A percentile compares a stretch with the other conserved stretches of the same genome.
Evolutionary conservation across 2,797 vertebrate species (phyloP).

Genomic region (Eidolon dupreanum): DNA sequence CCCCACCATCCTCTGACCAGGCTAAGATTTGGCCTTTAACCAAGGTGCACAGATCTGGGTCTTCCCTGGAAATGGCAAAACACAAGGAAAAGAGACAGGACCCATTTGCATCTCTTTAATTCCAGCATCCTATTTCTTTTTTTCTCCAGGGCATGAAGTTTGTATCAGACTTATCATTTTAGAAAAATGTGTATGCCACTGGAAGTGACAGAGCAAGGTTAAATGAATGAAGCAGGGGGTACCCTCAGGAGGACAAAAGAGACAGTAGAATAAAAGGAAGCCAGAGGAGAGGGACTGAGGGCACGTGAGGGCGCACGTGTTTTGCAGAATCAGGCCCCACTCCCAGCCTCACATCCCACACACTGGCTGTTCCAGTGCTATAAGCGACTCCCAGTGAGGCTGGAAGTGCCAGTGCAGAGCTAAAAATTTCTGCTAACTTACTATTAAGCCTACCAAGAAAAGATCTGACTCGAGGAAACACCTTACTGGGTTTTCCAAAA

Average conservation of each 20-base stretch:
- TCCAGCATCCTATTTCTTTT: not conserved
- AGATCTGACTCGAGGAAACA: conserved; percentile 56
- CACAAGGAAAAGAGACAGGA: not conserved
- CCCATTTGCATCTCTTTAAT: not conserved
- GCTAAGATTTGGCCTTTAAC: not conserved
- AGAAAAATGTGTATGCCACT: not conserved
- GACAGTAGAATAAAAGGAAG: not conserved
- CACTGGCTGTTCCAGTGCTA: conserved; percentile 51
- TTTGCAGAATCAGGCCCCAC: conserved; percentile 47
- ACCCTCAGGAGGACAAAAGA: not conserved
- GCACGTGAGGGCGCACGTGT: not conserved
- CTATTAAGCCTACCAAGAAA: conserved; percentile 51
- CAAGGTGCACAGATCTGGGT: not conserved
- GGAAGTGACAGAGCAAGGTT: not conserved
- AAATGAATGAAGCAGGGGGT: not conserved
- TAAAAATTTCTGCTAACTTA: conserved; percentile 70
- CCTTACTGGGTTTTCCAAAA: conserved; percentile 27
- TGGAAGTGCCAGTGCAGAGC: conserved; percentile 36
- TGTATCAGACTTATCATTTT: not conserved
- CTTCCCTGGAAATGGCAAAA: not conserved
- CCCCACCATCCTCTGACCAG: not conserved
- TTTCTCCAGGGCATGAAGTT: not conserved
- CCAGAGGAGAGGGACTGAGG: not conserved
- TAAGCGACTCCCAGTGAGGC: conserved; percentile 44
- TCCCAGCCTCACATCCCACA: conserved; percentile 23